Conservation (phyloP, 1,140 invertebrate genomes). For the Lepeophtheirus salmonis region DNA sequence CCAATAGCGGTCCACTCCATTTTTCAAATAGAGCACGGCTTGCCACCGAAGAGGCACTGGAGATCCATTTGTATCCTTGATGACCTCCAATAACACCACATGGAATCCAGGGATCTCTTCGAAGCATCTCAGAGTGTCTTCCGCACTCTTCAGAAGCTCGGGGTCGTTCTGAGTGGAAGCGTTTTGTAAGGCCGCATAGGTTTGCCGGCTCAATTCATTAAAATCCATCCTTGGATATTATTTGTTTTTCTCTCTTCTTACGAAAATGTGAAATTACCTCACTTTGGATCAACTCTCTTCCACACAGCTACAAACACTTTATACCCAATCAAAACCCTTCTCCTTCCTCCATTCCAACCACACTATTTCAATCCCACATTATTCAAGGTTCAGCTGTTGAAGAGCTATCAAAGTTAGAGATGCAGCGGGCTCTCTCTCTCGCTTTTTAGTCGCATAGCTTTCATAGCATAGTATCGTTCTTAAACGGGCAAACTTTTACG, state of each 20-base stretch:
- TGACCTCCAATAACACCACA: slow-evolving; percentile 43
- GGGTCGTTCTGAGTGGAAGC: slow-evolving; percentile 66
- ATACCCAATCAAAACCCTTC: too few species aligned
- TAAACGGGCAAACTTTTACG: too few species aligned
- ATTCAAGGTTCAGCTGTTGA: too few species aligned
- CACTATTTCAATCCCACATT: too few species aligned
- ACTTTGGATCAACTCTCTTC: too few species aligned
- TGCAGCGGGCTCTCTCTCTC: too few species aligned
- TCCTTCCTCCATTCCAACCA: too few species aligned
- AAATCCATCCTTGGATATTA: background rate
- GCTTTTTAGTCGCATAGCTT: too few species aligned
- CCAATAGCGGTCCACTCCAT: slow-evolving; percentile 81
- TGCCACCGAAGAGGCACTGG: slow-evolving; percentile 72
- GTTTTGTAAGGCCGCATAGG: background rate
- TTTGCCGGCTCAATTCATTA: background rate
- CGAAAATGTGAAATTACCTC: background rate
- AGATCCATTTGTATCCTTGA: slow-evolving; percentile 44
- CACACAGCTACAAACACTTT: too few species aligned
- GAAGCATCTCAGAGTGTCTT: slow-evolving; percentile 63
- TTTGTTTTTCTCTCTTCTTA: background rate
- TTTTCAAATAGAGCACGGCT: slow-evolving; percentile 79
- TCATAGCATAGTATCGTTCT: too few species aligned
- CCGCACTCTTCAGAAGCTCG: slow-evolving; percentile 61
- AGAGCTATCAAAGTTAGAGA: too few species aligned
- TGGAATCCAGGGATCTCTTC: slow-evolving; percentile 73